Evolutionary conservation across 2,113 vertebrate species (phyloP).

Genomic region (Campylomormyrus numenius): DNA sequence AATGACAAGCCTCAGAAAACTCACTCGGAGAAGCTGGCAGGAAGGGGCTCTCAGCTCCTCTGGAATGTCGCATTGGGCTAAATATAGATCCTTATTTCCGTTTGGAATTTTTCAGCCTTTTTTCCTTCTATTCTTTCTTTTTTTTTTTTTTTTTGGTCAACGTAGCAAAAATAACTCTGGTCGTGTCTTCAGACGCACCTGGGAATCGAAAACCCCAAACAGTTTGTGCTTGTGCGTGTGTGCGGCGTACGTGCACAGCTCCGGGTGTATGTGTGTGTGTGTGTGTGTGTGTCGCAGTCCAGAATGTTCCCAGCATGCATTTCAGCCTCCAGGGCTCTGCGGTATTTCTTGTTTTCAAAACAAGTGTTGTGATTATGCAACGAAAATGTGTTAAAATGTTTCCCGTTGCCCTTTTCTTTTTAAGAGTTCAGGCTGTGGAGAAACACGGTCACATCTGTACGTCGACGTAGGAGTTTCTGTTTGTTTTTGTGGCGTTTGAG

Average conservation of each 20-base stretch:
- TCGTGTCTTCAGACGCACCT: constrained; percentile 51
- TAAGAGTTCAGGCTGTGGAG: neutral
- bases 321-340: neutral
- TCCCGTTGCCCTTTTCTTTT: neutral
- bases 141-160: constrained; percentile 33
- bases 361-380: constrained; percentile 9
- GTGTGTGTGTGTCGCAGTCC: neutral
- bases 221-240: neutral
- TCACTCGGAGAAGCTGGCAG: constrained; percentile 20
- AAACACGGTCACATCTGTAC: neutral
- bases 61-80: constrained; percentile 66
- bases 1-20: neutral
- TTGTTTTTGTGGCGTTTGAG: neutral
- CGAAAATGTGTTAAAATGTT: neutral
- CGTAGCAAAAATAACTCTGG: constrained; percentile 50
- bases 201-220: constrained; percentile 35
- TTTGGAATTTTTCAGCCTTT: constrained; percentile 33
- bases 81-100: constrained; percentile 63
- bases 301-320: constrained; percentile 15
- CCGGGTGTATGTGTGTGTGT: neutral
- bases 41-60: constrained; percentile 57
- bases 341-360: neutral
- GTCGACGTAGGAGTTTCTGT: neutral
- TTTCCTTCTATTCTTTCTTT: constrained; percentile 37
- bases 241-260: neutral